Base-by-base conservation (phyloP, 2,888 invertebrate species). In the Macrophya alboannulata region DNA sequence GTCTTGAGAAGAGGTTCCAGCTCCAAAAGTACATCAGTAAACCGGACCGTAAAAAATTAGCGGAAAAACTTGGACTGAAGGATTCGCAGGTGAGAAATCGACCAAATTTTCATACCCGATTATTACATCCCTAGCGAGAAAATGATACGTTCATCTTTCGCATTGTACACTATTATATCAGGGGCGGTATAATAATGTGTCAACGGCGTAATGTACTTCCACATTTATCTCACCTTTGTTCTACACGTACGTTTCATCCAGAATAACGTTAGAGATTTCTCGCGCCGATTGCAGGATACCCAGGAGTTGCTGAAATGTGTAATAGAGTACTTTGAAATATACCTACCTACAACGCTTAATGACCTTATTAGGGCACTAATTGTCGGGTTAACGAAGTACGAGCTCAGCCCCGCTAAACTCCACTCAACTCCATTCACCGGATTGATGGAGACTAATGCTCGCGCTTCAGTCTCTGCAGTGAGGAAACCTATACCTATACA, bases 1-100 rank as follows among this genome's bases (percentile, higher is more conserved):
- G 99, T 0, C 95, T 99, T 88, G 99, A 99, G 94, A 97, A 98
- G 92, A 95, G 98, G 92, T 99, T 99, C 95, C 98, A 98, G 94
- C 96, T 98, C 83, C 99, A 99, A 94, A 99, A 99, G 94, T 99
- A 99, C 94, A 99, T 99, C 94, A 99, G 98, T 92, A 99, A 99
- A 93, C 99, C 99, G 0, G 99, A 99, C 94, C 95, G 99, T 93
- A 99, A 99, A 95, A 99, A 99, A 92, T 94, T 99, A 87, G 99
- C 99, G 0, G 99, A 99, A 93, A 98, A 99, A 93, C 95, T 99
- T 81, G 99, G 99, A 12, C 95, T 99, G 15, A 99, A 99, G 93
- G 99, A 99, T 92, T 99, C 99, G 88, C 99, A 99, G 97, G 99
- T 99, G 91, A 95, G 95, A 88, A 4, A 37, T 76, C 25, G 15